Base-by-base conservation (phyloP, 2,797 vertebrate genomes). In the Phalloptychus januarius region DNA sequence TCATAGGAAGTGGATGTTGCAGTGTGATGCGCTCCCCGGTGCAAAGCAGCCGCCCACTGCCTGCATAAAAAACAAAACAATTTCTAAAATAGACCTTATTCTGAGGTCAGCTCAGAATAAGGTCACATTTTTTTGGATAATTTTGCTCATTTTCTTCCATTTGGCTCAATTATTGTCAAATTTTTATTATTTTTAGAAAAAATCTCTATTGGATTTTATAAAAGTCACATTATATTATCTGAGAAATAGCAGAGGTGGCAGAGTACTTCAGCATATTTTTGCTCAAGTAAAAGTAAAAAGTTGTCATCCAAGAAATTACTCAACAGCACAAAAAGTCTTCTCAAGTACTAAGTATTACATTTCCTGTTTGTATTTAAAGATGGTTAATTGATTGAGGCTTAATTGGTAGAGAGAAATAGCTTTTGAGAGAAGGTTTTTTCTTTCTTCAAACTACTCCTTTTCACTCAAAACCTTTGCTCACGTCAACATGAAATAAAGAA, bases 1-100 rank as follows among this genome's bases (percentile, higher is more conserved):
- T 78, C 75, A 71, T 70, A 77, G 74, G 77, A 86, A 83, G 87
- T 72, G 79, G 79, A 76, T 83, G 85, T 65, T 50, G 86, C 85
- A 44, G 65, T 75, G 73, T 79, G 79, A 31, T 72, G 82, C 78
- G 65, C 52, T 46, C 71, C 78, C 38, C 79, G 56, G 81, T 79
- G 74, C 40, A 81, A 40, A 80, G 72, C 76, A 76, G 72, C 70
- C 48, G 5, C 80, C 73, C 71, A 74, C 82, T 80, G 75, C 20
- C 56, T 58, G 78, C 73, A 74, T 48, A 36, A 72, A 75, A 74
- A 50, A 7, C 6, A 23, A 23, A 90, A 83, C 72, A 44, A 33
- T 78, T 73, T 79, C 23, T 3, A 72, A 54, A 80, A 80, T 75
- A 80, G 44, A 77, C 85, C 71, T 82, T 61, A 75, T 52, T 74